Conservation (phyloP, 1,140 invertebrate genomes). For the Bombus affinis region DNA sequence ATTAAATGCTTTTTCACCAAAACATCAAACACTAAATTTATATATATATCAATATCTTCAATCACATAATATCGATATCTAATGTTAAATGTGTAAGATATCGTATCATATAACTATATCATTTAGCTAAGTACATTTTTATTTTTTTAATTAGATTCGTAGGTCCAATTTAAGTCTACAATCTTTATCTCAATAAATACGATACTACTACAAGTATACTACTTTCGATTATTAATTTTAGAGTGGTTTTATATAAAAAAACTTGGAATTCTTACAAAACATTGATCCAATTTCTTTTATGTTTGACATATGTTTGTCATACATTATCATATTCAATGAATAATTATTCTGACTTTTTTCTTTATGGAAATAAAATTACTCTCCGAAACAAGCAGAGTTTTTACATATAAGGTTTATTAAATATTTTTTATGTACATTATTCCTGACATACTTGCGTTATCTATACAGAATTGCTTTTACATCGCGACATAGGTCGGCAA, state of each 20-base stretch:
- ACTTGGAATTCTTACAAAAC: background rate
- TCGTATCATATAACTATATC: background rate
- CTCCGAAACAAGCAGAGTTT: background rate
- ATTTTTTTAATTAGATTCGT: too few species aligned
- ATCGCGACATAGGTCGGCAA: slow-evolving; percentile 23
- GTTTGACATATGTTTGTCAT: background rate
- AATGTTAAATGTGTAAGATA: background rate
- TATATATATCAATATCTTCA: background rate
- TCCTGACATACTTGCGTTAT: slow-evolving; percentile 14
- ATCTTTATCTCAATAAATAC: background rate
- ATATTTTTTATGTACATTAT: slow-evolving; percentile 48
- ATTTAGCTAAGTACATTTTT: too few species aligned
- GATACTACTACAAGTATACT: too few species aligned
- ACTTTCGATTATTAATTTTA: background rate
- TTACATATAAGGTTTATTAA: slow-evolving; percentile 43
- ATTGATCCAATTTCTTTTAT: background rate
- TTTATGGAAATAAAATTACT: background rate
- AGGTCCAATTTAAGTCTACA: background rate
- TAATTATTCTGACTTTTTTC: background rate
- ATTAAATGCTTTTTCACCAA: background rate
- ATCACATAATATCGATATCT: background rate
- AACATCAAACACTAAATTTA: too few species aligned
- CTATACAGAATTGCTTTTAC: slow-evolving; percentile 47
- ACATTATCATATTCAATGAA: background rate
- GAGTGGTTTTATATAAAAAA: background rate